Evolutionary conservation across 1,140 invertebrate genomes (phyloP).

Genomic region (Belonocnema kinseyi): DNA sequence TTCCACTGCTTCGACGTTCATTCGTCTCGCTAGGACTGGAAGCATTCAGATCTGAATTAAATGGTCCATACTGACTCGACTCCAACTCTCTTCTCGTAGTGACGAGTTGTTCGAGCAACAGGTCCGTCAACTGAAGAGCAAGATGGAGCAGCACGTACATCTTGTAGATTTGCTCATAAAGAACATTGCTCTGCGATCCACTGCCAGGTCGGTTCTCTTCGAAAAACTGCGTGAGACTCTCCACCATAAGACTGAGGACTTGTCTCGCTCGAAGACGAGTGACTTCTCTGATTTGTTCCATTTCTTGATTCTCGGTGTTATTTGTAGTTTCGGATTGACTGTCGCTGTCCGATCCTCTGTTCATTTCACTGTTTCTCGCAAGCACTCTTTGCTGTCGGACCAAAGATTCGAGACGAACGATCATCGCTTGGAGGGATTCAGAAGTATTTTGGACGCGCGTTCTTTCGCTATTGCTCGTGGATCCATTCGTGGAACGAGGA

Average conservation of each 20-base stretch:
- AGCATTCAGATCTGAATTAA: constrained; percentile 33
- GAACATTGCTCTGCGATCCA: constrained; percentile 55
- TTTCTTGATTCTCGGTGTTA: constrained; percentile 48
- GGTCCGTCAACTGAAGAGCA: constrained; percentile 68
- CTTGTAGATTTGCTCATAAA: constrained; percentile 63
- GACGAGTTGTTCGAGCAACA: constrained; percentile 66
- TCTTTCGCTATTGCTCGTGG: constrained; percentile 39
- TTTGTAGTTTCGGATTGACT: constrained; percentile 44
- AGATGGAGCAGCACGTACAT: constrained; percentile 66
- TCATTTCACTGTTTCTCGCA: constrained; percentile 44
- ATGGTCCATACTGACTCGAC: constrained; percentile 46
- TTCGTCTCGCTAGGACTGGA: neutral
- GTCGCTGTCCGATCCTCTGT: constrained; percentile 43
- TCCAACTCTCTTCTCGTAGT: constrained; percentile 55
- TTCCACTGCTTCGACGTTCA: constrained; percentile 11
- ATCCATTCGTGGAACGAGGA: neutral
- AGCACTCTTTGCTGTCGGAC: constrained; percentile 59
- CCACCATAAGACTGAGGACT: constrained; percentile 68
- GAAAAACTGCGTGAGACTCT: constrained; percentile 68
- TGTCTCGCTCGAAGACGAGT: constrained; percentile 61
- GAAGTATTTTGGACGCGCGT: constrained; percentile 43
- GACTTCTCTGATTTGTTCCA: constrained; percentile 56
- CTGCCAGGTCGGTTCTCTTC: constrained; percentile 61
- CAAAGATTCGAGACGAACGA: constrained; percentile 59
- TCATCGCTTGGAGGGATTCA: constrained; percentile 60